Percentiles rank a stretch among this genome's conserved stretches.
phyloP scores from a whole-genome alignment of 2,797 vertebrate genomes.

The Rhinophrynus dorsalis region DNA sequence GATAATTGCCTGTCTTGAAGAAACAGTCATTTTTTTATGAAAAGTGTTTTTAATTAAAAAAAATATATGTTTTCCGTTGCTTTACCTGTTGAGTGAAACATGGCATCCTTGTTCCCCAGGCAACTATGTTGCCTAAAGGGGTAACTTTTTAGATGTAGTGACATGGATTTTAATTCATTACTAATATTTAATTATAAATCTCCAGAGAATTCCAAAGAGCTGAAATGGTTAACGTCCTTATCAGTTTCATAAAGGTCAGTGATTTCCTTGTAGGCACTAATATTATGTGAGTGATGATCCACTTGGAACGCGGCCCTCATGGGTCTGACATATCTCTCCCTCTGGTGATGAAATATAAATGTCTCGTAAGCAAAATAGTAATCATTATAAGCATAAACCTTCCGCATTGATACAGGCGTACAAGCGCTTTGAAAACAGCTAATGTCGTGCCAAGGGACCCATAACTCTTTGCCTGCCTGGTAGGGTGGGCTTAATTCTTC shows the following conservation, averaged over 20 bases:
- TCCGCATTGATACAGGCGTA: slow-evolving; percentile 28
- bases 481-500: slow-evolving; percentile 26
- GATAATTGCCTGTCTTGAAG: no score
- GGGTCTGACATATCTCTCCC: slow-evolving; percentile 28
- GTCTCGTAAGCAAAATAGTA: slow-evolving; percentile 47
- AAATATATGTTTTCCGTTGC: no score
- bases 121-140: no score
- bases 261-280: slow-evolving; percentile 3
- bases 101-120: no score
- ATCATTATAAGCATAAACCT: slow-evolving; percentile 44
- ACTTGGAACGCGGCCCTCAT: neutral
- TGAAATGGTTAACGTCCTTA: neutral
- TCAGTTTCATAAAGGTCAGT: neutral
- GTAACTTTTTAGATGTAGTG: no score
- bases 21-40: no score
- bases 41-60: no score
- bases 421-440: slow-evolving; percentile 35
- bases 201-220: no score
- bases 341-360: slow-evolving; percentile 34
- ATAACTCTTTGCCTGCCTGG: slow-evolving; percentile 24
- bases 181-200: no score
- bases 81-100: no score
- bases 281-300: slow-evolving; percentile 15
- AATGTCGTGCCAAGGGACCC: slow-evolving; percentile 25
- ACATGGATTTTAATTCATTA: no score